Evolutionary conservation across 2,797 vertebrate species (phyloP), one percentile per base, ranked within the genome.

Genomic region (Peromyscus eremicus): DNA sequence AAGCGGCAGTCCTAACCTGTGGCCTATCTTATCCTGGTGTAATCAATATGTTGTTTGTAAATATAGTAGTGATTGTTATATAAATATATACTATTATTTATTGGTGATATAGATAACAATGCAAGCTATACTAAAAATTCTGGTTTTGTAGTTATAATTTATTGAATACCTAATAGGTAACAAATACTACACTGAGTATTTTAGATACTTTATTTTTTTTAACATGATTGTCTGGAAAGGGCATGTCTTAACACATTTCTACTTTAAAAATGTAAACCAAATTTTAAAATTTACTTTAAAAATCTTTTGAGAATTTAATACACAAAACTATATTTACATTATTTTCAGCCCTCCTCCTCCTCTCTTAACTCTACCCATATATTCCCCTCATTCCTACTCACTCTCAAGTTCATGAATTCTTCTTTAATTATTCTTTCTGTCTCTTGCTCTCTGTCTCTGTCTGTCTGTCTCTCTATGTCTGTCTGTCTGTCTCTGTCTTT

Each of bases 1-100:
- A 96, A 77, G 32, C 87, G 71, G 14, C 29, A 83, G 5, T 71
- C 49, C 27, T 87, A 86, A 85, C 6, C 4, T 83, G 29, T 70
- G 62, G 32, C 19, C 14, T 96, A 57, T 79, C 25, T 89, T 94
- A 91, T 91, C 29, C 13, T 10, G 34, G 43, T 75, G 9, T 17
- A 84, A 4, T 32, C 23, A 93, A 40, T 94, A 5, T 85, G n/a
- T 64, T 92, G 25, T 95, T 94, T 92, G 84, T 55, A 89, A 82
- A 90, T 92, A 79, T 92, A 80, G 37, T 89, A 34, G 4, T 91
- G 68, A 84, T 84, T 81, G 79, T 52, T 64, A 55, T 84, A 73
- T 92, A 64, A 83, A 9, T 64, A 64, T 32, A 49, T 32, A 79
- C 29, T 34, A 23, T 46, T 19, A 46, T 70, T 85, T 79, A 49